Conservation (phyloP, 2,113 vertebrate genomes). For the Lophius piscatorius region DNA sequence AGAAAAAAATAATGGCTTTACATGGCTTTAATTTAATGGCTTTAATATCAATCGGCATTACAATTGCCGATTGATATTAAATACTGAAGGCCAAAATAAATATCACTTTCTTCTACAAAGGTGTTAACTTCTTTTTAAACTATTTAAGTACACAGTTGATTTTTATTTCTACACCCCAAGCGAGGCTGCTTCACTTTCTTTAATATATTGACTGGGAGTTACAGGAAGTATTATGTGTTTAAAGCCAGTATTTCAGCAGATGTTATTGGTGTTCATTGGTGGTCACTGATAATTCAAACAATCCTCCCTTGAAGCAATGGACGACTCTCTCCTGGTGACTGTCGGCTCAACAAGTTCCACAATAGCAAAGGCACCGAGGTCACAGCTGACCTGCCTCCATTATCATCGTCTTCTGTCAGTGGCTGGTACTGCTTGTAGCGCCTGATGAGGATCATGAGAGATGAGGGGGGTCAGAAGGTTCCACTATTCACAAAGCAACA, state of each 20-base stretch:
- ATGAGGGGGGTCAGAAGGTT: background rate
- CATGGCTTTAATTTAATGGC: too few species aligned
- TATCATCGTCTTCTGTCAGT: constrained; percentile 45
- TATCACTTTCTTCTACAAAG: constrained; percentile 39
- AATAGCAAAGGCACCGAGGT: constrained; percentile 81
- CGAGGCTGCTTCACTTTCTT: constrained; percentile 1
- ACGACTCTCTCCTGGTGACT: constrained; percentile 82
- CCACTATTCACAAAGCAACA: too few species aligned
- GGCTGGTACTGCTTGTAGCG: constrained; percentile 78
- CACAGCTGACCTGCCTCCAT: constrained; percentile 59
- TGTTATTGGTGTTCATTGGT: constrained; percentile 3
- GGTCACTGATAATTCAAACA: constrained; percentile 73
- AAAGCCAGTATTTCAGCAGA: constrained; percentile 2
- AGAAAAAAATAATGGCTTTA: constrained; percentile 21
- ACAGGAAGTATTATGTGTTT: constrained; percentile 8
- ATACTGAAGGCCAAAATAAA: constrained; percentile 63
- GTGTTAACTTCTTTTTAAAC: constrained; percentile 25
- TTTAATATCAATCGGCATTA: too few species aligned
- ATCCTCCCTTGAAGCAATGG: constrained; percentile 86
- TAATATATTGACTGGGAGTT: constrained; percentile 11
- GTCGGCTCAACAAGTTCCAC: constrained; percentile 80
- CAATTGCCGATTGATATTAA: constrained; percentile 45
- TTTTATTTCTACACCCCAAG: background rate
- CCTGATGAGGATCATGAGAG: constrained; percentile 65
- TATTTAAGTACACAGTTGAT: background rate